Percentiles rank a stretch among this genome's conserved stretches.
These are phyloP conservation scores for Machimus rusticus DNA, from an alignment of 2,888 invertebrate species.

Conservation along the genomic window DNA sequence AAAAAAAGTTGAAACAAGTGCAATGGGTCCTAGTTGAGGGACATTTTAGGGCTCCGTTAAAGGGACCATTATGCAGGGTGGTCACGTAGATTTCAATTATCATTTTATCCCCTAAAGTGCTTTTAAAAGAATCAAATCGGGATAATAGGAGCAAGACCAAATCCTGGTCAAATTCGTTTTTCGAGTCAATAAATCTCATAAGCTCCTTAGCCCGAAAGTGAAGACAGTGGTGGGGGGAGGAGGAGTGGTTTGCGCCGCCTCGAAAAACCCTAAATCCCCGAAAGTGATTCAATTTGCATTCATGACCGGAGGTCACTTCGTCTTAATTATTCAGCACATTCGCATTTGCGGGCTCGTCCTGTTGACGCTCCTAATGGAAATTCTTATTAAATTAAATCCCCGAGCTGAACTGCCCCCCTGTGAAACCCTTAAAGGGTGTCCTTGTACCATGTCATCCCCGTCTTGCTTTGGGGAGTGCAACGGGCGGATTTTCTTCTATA, in stretches of 20 bases:
- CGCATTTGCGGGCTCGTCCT: not conserved
- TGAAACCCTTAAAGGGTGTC: not conserved
- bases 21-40: not conserved
- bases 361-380: not conserved
- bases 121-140: not conserved
- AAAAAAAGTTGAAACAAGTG: not conserved
- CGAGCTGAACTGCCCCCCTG: not conserved
- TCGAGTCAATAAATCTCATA: not conserved
- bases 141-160: not conserved
- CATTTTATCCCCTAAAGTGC: not conserved
- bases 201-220: not conserved
- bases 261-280: not conserved
- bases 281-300: conserved; percentile 11
- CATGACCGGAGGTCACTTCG: not conserved
- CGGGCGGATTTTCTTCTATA: not conserved
- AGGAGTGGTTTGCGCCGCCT: not conserved
- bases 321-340: conserved; percentile 4
- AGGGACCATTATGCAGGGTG: not conserved
- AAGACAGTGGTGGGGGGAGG: not conserved
- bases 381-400: not conserved
- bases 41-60: not conserved
- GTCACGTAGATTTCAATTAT: not conserved
- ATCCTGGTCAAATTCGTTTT: not conserved
- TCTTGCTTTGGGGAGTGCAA: not conserved
- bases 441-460: not conserved